phyloP scores from a whole-genome alignment of 2,113 vertebrate genomes.

The Heloderma charlesbogerti region DNA sequence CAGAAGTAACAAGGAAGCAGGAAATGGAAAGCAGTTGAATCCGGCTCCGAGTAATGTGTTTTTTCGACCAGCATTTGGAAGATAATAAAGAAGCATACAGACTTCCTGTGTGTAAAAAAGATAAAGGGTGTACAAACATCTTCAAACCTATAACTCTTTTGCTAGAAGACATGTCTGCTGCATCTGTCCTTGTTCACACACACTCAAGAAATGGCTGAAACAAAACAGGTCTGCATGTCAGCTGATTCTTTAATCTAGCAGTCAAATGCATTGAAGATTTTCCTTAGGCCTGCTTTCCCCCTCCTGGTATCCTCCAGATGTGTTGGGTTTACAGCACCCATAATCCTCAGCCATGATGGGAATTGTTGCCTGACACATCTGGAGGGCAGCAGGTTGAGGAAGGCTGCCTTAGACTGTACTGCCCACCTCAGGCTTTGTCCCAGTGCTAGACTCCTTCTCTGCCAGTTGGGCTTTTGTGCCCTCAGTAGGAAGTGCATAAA shows the following conservation, averaged over 20 bases:
- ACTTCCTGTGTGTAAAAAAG: constrained; percentile 42
- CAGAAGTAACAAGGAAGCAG: constrained; percentile 27
- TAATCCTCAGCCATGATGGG: not conserved
- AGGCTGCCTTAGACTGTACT: not conserved
- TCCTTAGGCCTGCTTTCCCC: not conserved
- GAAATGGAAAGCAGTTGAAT: constrained; percentile 57
- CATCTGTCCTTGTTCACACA: constrained; percentile 17
- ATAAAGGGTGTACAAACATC: not conserved
- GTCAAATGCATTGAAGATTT: not conserved
- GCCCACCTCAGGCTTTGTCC: not conserved
- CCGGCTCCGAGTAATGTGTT: constrained; percentile 6
- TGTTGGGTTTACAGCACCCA: not conserved
- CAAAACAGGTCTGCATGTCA: not conserved
- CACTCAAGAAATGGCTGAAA: constrained; percentile 19
- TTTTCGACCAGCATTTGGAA: constrained; percentile 24
- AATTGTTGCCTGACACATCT: not conserved
- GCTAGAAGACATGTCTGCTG: constrained; percentile 16
- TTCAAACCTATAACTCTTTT: constrained; percentile 13
- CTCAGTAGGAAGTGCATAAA: not conserved
- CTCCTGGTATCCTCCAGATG: not conserved
- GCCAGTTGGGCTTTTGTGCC: not conserved
- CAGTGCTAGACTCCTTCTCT: not conserved
- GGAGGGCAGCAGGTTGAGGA: not conserved
- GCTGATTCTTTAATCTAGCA: not conserved
- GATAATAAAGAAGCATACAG: constrained; percentile 61